Evolutionary conservation across 2,113 vertebrate species (phyloP), one percentile per base, ranked within the genome.

Genomic region (Ptychochromis oligacanthus): DNA sequence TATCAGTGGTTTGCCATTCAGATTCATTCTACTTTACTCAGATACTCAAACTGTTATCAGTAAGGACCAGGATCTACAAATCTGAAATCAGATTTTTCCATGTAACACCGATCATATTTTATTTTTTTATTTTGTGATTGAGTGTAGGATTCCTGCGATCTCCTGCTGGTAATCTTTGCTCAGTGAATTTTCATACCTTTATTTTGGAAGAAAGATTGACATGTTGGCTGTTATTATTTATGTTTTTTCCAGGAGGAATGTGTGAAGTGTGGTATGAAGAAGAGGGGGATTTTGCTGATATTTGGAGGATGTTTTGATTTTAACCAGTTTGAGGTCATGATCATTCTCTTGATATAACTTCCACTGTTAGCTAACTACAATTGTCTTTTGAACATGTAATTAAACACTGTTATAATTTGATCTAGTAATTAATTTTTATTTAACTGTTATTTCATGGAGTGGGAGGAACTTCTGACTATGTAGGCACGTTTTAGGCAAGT

Each of bases 1-100:
- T 40, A 72, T 54, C 84, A 85, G 77, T 1, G 20, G 75, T 59
- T 87, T 74, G 11, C 80, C 82, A 83, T 90, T 56, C 52, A 79
- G 84, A 83, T 81, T 90, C 64, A 84, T 88, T 67, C 18, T 43
- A 4, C 65, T 77, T 86, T 59, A 72, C 65, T 52, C 26, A 36
- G 59, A 49, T 60, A 31, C 17, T 56, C 22, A 31, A 43, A 75
- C 79, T 87, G 49, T 55, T 80, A 61, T 76, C 17, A n/a, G 43
- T 28, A 24, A 13, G 26, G 80, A 36, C 57, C 22, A 64, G 40
- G 65, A 64, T 72, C 58, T 55, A 13, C 26, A 15, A 28, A 18
- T 49, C 61, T 79, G 24, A 22, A 60, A 34, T 34, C 12, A 46
- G 26, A 4, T 22, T 65, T 58, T 26, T 13, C 40, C 14, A 24